Conservation (phyloP, 2,888 invertebrate genomes). For the Plagodis dolabraria region DNA sequence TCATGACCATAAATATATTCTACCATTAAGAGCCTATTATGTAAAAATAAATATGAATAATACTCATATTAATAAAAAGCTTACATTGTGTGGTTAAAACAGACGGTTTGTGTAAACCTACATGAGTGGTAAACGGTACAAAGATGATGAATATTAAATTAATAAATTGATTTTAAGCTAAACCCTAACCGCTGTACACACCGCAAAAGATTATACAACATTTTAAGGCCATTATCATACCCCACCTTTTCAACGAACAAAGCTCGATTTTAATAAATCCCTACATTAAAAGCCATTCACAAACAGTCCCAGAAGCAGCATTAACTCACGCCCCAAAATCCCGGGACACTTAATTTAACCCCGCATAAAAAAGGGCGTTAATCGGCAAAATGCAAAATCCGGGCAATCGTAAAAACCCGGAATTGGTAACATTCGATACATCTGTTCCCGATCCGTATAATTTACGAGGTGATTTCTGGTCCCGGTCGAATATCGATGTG, state of each 20-base stretch:
- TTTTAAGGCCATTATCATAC: background rate
- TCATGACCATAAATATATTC: background rate
- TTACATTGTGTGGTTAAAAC: too few relatives aligned
- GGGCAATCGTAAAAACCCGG: conserved; percentile 49
- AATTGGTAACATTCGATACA: conserved; percentile 56
- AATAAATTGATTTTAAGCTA: too few relatives aligned
- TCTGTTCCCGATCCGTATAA: conserved; percentile 54
- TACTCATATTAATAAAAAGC: too few relatives aligned
- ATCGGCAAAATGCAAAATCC: conserved; percentile 44
- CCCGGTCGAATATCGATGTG: conserved; percentile 14
- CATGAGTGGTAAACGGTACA: too few relatives aligned
- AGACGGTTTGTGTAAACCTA: too few relatives aligned
- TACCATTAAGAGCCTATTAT: background rate
- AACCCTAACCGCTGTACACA: too few relatives aligned
- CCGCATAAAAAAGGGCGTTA: conserved; percentile 30
- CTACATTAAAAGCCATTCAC: conserved; percentile 16
- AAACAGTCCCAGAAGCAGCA: conserved; percentile 18
- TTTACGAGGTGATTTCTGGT: conserved; percentile 51
- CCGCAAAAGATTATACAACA: too few relatives aligned
- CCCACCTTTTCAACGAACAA: conserved; percentile 3
- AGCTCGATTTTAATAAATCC: conserved; percentile 19
- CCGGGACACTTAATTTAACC: conserved; percentile 28
- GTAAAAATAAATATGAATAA: too few relatives aligned
- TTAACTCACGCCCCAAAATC: conserved; percentile 21
- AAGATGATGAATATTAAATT: too few relatives aligned